Conservation (phyloP, 1,140 invertebrate species). For the Daktulosphaira vitifoliae region DNA sequence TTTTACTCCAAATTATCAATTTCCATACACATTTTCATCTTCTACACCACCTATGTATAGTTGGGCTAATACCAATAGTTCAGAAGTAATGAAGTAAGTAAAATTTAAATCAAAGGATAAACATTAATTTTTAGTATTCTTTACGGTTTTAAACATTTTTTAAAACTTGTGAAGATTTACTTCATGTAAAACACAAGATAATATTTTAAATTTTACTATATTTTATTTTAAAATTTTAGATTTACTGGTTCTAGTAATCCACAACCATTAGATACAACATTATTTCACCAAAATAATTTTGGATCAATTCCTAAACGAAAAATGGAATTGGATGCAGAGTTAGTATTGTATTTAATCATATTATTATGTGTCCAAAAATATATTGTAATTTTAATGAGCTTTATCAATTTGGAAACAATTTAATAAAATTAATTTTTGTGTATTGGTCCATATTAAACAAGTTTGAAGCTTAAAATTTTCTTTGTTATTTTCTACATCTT, state of each 20-base stretch:
- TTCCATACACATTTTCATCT: conserved; percentile 5
- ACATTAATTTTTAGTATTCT: too few relatives aligned
- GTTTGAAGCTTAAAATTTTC: too few relatives aligned
- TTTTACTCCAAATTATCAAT: conserved; percentile 16
- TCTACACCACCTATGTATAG: background rate
- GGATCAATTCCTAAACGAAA: conserved; percentile 9
- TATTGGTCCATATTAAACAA: too few relatives aligned
- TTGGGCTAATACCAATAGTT: conserved; percentile 22
- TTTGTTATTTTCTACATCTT: too few relatives aligned
- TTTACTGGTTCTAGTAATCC: conserved; percentile 13
- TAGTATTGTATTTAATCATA: background rate
- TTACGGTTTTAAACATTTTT: too few relatives aligned
- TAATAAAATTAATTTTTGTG: too few relatives aligned
- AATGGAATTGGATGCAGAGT: conserved; percentile 19
- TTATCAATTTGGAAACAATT: too few relatives aligned
- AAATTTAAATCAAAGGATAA: too few relatives aligned
- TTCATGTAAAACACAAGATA: background rate
- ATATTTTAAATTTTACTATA: too few relatives aligned
- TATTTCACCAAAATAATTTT: conserved; percentile 4
- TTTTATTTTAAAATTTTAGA: background rate
- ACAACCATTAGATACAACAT: background rate
- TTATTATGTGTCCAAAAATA: too few relatives aligned
- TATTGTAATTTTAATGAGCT: too few relatives aligned
- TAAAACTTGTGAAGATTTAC: background rate
- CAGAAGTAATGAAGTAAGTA: conserved; percentile 7